These are phyloP conservation scores for Arbacia lixula DNA, from an alignment of 53 echinoderm and acorn worm genomes.

Conservation along the genomic window DNA sequence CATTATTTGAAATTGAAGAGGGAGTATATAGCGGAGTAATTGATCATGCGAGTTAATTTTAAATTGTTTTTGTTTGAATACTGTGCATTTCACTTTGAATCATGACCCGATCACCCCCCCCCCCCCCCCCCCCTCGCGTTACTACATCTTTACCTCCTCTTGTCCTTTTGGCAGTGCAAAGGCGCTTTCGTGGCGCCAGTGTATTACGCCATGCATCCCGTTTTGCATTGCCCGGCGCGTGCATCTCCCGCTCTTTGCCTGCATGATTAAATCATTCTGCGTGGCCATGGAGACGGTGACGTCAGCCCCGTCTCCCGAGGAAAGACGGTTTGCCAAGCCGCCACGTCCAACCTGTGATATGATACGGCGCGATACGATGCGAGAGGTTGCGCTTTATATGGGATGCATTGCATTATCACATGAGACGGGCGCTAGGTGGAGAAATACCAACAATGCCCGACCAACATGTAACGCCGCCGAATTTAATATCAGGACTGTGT, in stretches of 20 bases:
- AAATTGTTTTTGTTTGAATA: too few relatives aligned
- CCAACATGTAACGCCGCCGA: constrained; percentile 7
- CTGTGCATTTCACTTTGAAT: too few relatives aligned
- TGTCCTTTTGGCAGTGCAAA: too few relatives aligned
- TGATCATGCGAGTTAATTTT: too few relatives aligned
- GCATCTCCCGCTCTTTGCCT: constrained; percentile 6
- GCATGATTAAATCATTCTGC: constrained; percentile 51
- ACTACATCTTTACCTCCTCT: too few relatives aligned
- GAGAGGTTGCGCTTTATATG: not conserved
- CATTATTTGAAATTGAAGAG: too few relatives aligned
- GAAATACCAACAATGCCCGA: constrained; percentile 7
- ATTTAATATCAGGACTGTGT: constrained; percentile 2
- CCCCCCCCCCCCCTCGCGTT: too few relatives aligned
- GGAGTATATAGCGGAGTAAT: too few relatives aligned
- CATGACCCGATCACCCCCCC: too few relatives aligned
- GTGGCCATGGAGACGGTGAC: constrained; percentile 45
- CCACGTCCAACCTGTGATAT: constrained; percentile 3
- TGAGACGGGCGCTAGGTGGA: not conserved
- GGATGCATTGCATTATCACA: not conserved
- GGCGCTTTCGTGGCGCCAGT: not conserved
- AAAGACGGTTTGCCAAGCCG: not conserved
- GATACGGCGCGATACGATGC: constrained; percentile 11
- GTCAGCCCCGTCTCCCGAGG: constrained; percentile 23
- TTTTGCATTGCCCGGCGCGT: too few relatives aligned
- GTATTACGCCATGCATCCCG: not conserved